Conservation (phyloP, 2,113 vertebrate species). For the Hiodon tergisus region DNA sequence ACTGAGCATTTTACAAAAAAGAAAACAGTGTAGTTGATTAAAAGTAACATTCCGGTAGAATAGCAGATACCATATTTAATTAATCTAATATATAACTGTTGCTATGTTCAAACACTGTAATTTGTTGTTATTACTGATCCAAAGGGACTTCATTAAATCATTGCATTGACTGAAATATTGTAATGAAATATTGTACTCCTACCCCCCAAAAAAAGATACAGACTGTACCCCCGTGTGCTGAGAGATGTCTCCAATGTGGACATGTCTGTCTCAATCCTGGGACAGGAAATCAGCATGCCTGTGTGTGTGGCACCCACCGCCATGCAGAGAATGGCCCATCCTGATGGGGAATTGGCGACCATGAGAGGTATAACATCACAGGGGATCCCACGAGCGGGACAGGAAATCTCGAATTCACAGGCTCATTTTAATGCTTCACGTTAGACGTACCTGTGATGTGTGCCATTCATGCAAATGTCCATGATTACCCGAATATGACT, state of each 20-base stretch:
- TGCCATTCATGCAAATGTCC: neutral
- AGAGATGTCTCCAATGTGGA: slow-evolving; percentile 76
- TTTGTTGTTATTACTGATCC: too few relatives aligned
- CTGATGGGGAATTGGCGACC: slow-evolving; percentile 79
- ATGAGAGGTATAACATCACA: slow-evolving; percentile 67
- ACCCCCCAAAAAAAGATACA: slow-evolving; percentile 64
- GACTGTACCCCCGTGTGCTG: slow-evolving; percentile 78
- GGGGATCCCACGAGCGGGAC: neutral
- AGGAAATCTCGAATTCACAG: too few relatives aligned
- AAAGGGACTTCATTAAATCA: too few relatives aligned
- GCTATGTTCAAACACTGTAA: too few relatives aligned
- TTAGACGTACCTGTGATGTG: neutral
- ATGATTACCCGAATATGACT: too few relatives aligned
- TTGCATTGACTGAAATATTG: neutral
- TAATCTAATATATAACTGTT: too few relatives aligned
- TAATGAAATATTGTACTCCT: neutral
- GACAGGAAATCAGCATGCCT: slow-evolving; percentile 77
- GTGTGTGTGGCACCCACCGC: slow-evolving; percentile 80
- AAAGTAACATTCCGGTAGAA: too few relatives aligned
- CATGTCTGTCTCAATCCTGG: slow-evolving; percentile 70
- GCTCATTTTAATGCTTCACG: neutral
- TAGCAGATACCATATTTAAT: too few relatives aligned
- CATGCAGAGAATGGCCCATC: slow-evolving; percentile 91
- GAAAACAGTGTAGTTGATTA: too few relatives aligned
- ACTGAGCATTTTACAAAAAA: too few relatives aligned